phyloP scores from a whole-genome alignment of 2,888 invertebrate genomes.

The Drosophila helvetica region DNA sequence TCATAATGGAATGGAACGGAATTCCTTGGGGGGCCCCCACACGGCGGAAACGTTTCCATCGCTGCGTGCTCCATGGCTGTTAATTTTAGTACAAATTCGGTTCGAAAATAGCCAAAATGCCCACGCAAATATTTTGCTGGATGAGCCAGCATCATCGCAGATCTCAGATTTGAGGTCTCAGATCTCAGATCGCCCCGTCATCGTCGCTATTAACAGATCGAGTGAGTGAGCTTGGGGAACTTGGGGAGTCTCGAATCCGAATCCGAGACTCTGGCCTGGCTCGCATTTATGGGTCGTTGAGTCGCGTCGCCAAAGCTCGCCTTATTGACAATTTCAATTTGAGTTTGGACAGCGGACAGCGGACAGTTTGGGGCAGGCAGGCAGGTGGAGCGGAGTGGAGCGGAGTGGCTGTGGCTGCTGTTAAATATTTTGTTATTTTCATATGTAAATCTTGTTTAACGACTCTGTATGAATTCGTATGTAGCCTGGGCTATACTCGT shows the following conservation, averaged over 20 bases:
- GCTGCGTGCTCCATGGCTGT: conserved; percentile 42
- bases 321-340: conserved; percentile 75
- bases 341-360: conserved; percentile 34
- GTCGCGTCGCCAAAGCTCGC: conserved; percentile 43
- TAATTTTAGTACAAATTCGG: conserved; percentile 63
- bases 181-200: no score
- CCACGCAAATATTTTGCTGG: conserved; percentile 62
- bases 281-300: conserved; percentile 64
- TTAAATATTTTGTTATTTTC: conserved; percentile 71
- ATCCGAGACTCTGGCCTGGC: conserved; percentile 16
- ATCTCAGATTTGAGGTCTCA: no score
- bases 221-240: conserved; percentile 24
- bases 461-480: conserved; percentile 76
- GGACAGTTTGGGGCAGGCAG: conserved; percentile 30
- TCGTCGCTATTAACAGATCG: conserved; percentile 62
- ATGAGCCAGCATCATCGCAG: no score
- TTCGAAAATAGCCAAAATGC: conserved; percentile 52
- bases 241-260: conserved; percentile 16
- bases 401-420: conserved; percentile 39
- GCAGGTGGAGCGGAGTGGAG: neutral
- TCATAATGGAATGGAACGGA: conserved; percentile 52
- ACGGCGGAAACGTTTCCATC: conserved; percentile 47
- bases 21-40: conserved; percentile 34
- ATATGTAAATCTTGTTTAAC: conserved; percentile 77
- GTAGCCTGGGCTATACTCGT: conserved; percentile 49